These are phyloP conservation scores for Mugil cephalus DNA, from an alignment of 2,113 vertebrate genomes.

Conservation along the genomic window DNA sequence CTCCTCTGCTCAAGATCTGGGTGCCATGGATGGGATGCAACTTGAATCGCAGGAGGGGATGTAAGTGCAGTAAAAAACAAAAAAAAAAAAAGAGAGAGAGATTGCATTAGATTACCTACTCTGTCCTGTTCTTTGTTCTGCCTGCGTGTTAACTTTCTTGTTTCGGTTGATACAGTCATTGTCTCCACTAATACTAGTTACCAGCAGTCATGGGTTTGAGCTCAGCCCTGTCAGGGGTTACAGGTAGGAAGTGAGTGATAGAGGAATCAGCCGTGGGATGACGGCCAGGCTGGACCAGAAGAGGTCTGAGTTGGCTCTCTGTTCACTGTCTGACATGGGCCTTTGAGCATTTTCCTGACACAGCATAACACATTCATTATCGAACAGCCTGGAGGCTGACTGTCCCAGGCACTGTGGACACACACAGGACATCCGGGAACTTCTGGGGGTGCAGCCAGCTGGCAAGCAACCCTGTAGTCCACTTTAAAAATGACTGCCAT, in stretches of 20 bases:
- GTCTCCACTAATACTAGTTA: neutral
- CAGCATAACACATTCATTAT: constrained; percentile 62
- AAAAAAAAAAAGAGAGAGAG: no score
- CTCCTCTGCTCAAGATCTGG: constrained; percentile 91
- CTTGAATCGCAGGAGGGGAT: constrained; percentile 84
- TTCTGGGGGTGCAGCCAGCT: constrained; percentile 20
- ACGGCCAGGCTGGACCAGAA: constrained; percentile 30
- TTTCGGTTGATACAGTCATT: neutral
- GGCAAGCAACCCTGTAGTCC: constrained; percentile 7
- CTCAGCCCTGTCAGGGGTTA: constrained; percentile 2
- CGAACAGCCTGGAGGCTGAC: constrained; percentile 56
- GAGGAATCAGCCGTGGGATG: constrained; percentile 30
- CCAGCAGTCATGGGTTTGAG: neutral
- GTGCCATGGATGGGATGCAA: constrained; percentile 84
- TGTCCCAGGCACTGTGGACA: constrained; percentile 18
- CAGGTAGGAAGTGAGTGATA: constrained; percentile 12
- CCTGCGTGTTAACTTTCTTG: constrained; percentile 20
- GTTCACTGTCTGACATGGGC: constrained; percentile 49
- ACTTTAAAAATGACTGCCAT: constrained; percentile 29
- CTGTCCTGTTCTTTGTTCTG: constrained; percentile 19
- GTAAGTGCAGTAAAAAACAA: constrained; percentile 81
- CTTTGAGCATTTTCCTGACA: constrained; percentile 59
- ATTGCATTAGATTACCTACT: neutral
- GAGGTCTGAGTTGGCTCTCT: constrained; percentile 43
- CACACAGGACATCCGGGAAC: constrained; percentile 17